These are phyloP conservation scores for Diabrotica virgifera DNA, from an alignment of 1,140 invertebrate species.

Conservation along the genomic window DNA sequence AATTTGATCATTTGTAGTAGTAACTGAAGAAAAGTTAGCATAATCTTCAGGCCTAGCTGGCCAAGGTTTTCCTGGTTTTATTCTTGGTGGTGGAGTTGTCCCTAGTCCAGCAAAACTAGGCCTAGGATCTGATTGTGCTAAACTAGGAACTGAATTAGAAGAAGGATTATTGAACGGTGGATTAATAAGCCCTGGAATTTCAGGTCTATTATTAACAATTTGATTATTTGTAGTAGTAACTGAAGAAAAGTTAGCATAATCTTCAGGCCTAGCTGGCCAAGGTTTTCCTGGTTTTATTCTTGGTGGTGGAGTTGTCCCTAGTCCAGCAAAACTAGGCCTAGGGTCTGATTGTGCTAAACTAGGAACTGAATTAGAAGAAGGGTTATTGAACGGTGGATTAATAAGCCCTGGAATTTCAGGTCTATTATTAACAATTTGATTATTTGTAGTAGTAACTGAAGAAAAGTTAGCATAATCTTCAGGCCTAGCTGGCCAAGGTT, in stretches of 20 bases:
- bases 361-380: neutral
- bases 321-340: neutral
- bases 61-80: constrained; percentile 19
- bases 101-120: constrained; percentile 18
- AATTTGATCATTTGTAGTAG: neutral
- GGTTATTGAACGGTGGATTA: neutral
- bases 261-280: constrained; percentile 21
- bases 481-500: constrained; percentile 21
- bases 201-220: neutral
- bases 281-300: constrained; percentile 10
- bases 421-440: neutral
- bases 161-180: neutral
- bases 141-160: too few relatives aligned
- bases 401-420: neutral
- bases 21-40: neutral
- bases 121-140: neutral
- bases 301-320: neutral
- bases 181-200: neutral
- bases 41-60: constrained; percentile 19
- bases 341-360: neutral
- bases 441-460: neutral
- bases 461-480: constrained; percentile 6
- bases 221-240: neutral
- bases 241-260: neutral
- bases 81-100: neutral